A percentile compares a stretch with the other conserved stretches of the same genome.
Evolutionary conservation across 1,140 invertebrate genomes (phyloP).

Genomic region (Nasonia vitripennis): DNA sequence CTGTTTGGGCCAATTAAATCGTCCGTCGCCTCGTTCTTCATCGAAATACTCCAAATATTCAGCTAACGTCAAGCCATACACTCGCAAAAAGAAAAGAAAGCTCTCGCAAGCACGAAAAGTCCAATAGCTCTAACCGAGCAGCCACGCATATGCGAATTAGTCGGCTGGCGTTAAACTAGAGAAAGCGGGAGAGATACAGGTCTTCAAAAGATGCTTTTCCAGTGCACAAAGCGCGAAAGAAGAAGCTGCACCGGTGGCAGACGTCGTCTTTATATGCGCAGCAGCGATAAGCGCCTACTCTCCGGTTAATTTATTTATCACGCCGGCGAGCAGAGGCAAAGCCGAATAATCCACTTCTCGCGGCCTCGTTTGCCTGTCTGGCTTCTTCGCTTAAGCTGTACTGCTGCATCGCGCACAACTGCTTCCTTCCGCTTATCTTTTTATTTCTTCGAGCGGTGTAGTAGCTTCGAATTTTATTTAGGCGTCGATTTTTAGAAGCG

Average conservation of each 20-base stretch:
- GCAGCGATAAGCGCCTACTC: slow-evolving; percentile 22
- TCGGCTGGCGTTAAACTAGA: no score
- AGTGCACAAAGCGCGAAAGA: neutral
- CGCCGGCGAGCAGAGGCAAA: neutral
- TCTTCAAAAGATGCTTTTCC: neutral
- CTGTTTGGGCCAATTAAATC: neutral
- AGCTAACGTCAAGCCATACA: no score
- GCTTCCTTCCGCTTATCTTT: neutral
- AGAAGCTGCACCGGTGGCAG: neutral
- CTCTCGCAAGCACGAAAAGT: no score
- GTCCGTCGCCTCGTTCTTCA: no score
- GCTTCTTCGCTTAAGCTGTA: no score
- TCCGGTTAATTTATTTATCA: slow-evolving; percentile 33
- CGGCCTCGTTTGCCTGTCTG: neutral
- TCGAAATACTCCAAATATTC: no score
- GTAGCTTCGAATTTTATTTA: neutral
- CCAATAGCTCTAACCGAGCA: no score
- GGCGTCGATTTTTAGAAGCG: neutral
- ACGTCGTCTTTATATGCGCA: neutral
- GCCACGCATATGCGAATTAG: no score
- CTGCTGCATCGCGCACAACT: no score
- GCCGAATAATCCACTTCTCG: slow-evolving; percentile 19
- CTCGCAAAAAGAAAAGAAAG: no score
- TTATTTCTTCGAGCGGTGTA: neutral
- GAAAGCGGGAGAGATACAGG: no score